A percentile compares a stretch with the other conserved stretches of the same genome.
Conservation (phyloP, 2,113 vertebrate genomes). For the Laticauda laticaudata region DNA sequence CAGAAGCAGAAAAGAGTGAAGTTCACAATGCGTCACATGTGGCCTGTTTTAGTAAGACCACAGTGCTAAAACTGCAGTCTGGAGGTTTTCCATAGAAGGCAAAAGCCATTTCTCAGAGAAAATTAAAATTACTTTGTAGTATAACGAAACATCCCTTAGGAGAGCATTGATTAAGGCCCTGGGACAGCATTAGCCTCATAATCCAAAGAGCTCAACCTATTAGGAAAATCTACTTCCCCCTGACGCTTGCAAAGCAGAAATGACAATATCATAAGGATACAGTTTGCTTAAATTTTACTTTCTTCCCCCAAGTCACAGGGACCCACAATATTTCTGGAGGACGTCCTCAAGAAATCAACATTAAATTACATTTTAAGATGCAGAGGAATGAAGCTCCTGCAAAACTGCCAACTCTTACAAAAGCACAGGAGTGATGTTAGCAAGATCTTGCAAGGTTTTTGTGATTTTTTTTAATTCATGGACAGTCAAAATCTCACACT, state of each 20-base stretch:
- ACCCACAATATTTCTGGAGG: not conserved
- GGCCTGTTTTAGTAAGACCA: not conserved
- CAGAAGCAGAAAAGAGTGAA: not conserved
- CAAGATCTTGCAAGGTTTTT: not conserved
- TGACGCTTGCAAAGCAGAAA: not conserved
- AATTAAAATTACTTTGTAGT: not conserved
- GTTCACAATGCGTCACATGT: not conserved
- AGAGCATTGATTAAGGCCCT: not conserved
- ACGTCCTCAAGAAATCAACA: not conserved
- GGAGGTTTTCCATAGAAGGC: not conserved
- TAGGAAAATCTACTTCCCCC: no score
- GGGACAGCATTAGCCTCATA: not conserved
- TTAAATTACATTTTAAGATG: not conserved
- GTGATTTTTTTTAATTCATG: not conserved
- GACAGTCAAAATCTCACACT: not conserved
- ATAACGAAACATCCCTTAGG: not conserved
- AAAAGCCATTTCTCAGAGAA: not conserved
- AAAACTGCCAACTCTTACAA: not conserved
- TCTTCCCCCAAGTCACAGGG: not conserved
- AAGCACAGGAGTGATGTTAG: not conserved
- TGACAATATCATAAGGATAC: not conserved
- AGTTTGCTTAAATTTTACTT: not conserved
- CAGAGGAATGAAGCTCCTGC: not conserved
- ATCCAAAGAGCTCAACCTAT: not conserved
- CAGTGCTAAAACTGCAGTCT: not conserved